Percentiles rank a stretch among this genome's conserved stretches.
Conservation (phyloP, 2,888 invertebrate species). For the Drosophila birchii region DNA sequence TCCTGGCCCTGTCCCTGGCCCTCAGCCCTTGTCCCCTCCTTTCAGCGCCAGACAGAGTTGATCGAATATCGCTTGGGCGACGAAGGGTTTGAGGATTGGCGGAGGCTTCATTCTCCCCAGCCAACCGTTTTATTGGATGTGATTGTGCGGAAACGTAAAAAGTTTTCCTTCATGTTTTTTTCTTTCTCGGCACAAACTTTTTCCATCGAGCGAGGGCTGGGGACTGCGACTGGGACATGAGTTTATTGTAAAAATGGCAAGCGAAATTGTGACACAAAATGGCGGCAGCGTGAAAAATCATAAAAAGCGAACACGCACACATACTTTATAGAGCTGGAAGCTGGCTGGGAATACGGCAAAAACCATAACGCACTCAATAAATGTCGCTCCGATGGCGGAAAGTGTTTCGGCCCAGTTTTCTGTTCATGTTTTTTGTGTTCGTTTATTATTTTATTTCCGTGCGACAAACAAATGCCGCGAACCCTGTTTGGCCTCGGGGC, state of each 20-base stretch:
- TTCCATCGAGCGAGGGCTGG: slow-evolving; percentile 10
- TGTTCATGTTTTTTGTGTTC: slow-evolving; percentile 1
- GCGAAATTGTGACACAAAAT: slow-evolving; percentile 69
- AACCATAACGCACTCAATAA: slow-evolving; percentile 71
- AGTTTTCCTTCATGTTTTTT: slow-evolving; percentile 50
- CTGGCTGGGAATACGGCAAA: slow-evolving; percentile 50
- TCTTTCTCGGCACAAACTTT: slow-evolving; percentile 49
- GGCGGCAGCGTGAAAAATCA: slow-evolving; percentile 57
- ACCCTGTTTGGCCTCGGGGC: slow-evolving; percentile 46
- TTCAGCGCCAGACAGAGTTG: slow-evolving; percentile 44
- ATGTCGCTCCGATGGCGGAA: slow-evolving; percentile 50
- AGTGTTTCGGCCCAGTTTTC: slow-evolving; percentile 26
- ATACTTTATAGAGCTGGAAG: slow-evolving; percentile 17
- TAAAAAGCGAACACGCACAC: slow-evolving; percentile 43
- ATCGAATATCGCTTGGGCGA: slow-evolving; percentile 53
- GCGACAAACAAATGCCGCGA: slow-evolving; percentile 57
- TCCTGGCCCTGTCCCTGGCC: slow-evolving; percentile 5
- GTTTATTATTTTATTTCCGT: slow-evolving; percentile 14
- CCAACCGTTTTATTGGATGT: slow-evolving; percentile 75
- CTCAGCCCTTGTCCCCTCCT: not conserved
- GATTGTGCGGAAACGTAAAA: slow-evolving; percentile 77
- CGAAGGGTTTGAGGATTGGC: not conserved
- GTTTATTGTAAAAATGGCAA: slow-evolving; percentile 57
- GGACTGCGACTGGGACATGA: slow-evolving; percentile 21
- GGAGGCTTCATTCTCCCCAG: slow-evolving; percentile 25